Evolutionary conservation across 23 tunicate genomes (phyloP), one percentile per base, ranked within the genome.

Genomic region (Aplidium turbinatum): DNA sequence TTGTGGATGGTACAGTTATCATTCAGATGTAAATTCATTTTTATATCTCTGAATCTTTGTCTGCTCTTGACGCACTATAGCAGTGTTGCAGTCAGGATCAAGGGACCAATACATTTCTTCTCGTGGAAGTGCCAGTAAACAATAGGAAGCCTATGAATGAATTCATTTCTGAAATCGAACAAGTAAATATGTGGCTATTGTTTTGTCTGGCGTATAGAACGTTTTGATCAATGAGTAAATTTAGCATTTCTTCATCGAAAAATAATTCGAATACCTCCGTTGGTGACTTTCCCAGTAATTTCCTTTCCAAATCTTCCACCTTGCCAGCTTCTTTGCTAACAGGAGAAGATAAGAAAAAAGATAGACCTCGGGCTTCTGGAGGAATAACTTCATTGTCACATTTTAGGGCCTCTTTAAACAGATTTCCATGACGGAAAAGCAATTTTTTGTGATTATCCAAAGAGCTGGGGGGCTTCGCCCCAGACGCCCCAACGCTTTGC

Each of bases 61-160:
- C 61, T 54, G 61, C 61, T 54, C 61, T 9, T 54, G 61, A 54
- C 61, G 61, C 61, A 54, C 61, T 54, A 54, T 54, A 54, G 61
- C 21, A 20, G 61, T 54, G 61, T n/a, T 54, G 61, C 61, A 54
- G 24, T 54, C 61, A 16, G 61, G 61, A 54, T 54, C 61, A 54
- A 54, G 22, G 61, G n/a, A n/a, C 61, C 61, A 54, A 54, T 54
- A 54, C 61, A 54, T 11, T 54, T 54, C 21, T 54, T 54, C 61
- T 54, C 23, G 61, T 54, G 61, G 61, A 54, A 54, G 61, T n/a
- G 22, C 61, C 61, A 54, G 61, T 54, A 54, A 54, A 54, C 61
- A 54, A 54, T 54, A 54, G 61, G 24, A 54, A 54, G 61, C 61
- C 61, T 54, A 54, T 54, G 21, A 54, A 54, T 54, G 61, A 54